Base-by-base conservation (phyloP, 2,113 vertebrate genomes). In the Herpailurus yagouaroundi region DNA sequence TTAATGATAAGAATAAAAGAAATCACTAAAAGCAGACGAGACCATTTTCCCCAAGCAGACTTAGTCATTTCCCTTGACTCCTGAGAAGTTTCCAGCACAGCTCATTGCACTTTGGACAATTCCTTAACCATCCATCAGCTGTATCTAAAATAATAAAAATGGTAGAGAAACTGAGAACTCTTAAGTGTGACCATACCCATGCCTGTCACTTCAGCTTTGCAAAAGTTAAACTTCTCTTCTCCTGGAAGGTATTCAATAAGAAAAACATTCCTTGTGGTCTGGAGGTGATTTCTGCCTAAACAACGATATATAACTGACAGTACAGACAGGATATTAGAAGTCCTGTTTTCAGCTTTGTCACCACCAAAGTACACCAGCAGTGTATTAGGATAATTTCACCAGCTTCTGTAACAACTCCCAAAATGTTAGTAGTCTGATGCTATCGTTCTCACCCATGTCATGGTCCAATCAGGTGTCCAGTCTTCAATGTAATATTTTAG, bases 1-100 rank as follows among this genome's bases (percentile, higher is more conserved):
- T 12, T 41, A 77, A 81, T 33, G 55, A 80, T 69, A 74, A 71
- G 25, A 77, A 64, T 52, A 69, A 89, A 87, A 92, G 33, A 13
- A 64, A 89, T 92, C n/a, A 55, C 27, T n/a, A 64, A 89, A 94
- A 71, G 14, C 33, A 63, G 27, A 66, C 76, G 57, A 94, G 33
- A 95, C 63, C 92, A 66, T 88, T 71, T 85, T 91, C 18, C 60
- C 60, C 27, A 52, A 95, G 41, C 55, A 74, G 25, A 91, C 3
- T 76, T 33, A 73, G 31, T 84, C 68, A 85, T 80, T 91, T 93
- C 55, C 87, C 76, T 74, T 84, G 45, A 88, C 21, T 84, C 55
- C n/a, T 64, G n/a, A 84, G 82, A 82, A 89, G 55, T 81, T 88
- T 96, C 48, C 71, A 93, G 82, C 25, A 89, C 41, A 79, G 25